Conservation (phyloP, 2,113 vertebrate species). For the Nerophis ophidion region DNA sequence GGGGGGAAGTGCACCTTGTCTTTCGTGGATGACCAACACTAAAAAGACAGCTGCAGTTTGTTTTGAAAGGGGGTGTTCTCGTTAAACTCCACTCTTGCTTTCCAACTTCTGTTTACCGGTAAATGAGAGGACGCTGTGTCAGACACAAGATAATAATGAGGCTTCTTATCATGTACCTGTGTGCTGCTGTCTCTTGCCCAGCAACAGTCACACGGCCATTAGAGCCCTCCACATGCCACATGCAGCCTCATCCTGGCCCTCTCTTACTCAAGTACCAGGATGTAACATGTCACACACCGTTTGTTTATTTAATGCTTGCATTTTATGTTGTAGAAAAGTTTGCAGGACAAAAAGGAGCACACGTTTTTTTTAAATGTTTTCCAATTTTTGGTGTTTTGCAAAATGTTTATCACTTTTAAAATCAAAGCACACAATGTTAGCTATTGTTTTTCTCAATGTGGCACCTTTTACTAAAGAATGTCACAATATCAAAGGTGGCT, state of each 20-base stretch:
- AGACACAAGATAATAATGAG: slow-evolving; percentile 19
- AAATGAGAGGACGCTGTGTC: neutral
- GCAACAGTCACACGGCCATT: slow-evolving; percentile 65
- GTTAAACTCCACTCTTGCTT: slow-evolving; percentile 42
- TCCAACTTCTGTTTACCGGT: neutral
- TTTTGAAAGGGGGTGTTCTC: slow-evolving; percentile 5
- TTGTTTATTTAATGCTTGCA: neutral
- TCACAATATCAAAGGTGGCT: too few relatives aligned
- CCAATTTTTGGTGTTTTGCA: too few relatives aligned
- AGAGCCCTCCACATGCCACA: slow-evolving; percentile 60
- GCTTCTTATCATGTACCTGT: slow-evolving; percentile 44
- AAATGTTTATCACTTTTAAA: too few relatives aligned
- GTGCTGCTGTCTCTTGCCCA: slow-evolving; percentile 53
- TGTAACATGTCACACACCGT: slow-evolving; percentile 49
- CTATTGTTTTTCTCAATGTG: too few relatives aligned
- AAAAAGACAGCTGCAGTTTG: slow-evolving; percentile 41
- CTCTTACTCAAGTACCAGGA: slow-evolving; percentile 59
- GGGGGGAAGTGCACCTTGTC: slow-evolving; percentile 47
- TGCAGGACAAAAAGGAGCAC: too few relatives aligned
- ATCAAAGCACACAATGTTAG: too few relatives aligned
- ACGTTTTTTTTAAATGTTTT: too few relatives aligned
- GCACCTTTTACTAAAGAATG: too few relatives aligned
- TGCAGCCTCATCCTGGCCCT: slow-evolving; percentile 48
- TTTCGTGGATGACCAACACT: slow-evolving; percentile 49
- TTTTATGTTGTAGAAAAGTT: neutral